Conservation (phyloP, 2,797 vertebrate genomes). For the Parambassis ranga region DNA sequence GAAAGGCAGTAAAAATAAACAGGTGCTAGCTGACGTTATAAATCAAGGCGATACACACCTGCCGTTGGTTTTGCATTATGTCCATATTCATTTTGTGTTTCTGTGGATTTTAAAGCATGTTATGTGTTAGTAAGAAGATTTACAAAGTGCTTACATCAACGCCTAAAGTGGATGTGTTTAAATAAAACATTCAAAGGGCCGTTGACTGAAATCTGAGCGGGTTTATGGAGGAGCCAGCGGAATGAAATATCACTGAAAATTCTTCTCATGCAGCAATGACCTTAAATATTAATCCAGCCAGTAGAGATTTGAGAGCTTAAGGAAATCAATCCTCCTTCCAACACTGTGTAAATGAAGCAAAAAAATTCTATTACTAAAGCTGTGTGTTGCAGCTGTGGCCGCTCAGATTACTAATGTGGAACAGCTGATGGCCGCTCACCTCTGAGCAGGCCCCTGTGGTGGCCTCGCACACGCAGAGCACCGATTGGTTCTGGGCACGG, state of each 20-base stretch:
- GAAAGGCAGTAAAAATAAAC: neutral
- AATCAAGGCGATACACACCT: constrained; percentile 55
- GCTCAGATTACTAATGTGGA: constrained; percentile 52
- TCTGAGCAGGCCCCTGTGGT: constrained; percentile 85
- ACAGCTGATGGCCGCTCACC: constrained; percentile 70
- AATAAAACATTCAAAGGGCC: no score
- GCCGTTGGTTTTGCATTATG: constrained; percentile 78
- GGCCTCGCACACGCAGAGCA: constrained; percentile 84
- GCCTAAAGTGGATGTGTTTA: neutral
- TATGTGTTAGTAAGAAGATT: neutral
- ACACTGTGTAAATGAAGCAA: constrained; percentile 37
- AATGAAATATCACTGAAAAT: constrained; percentile 38
- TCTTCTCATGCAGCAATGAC: constrained; percentile 50
- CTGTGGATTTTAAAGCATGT: constrained; percentile 61
- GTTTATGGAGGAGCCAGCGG: constrained; percentile 7
- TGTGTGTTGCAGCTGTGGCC: constrained; percentile 13
- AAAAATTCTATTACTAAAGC: constrained; percentile 58
- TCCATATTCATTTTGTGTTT: constrained; percentile 82
- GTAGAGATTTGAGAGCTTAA: constrained; percentile 50
- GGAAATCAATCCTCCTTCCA: constrained; percentile 49
- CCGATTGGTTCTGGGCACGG: constrained; percentile 84
- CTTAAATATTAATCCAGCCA: constrained; percentile 63
- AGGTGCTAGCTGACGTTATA: neutral
- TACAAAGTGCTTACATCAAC: neutral
- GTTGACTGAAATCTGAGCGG: constrained; percentile 5